A percentile compares a stretch with the other conserved stretches of the same genome.
Evolutionary conservation across 2,888 invertebrate genomes (phyloP).

Genomic region (Conistra vaccinii): DNA sequence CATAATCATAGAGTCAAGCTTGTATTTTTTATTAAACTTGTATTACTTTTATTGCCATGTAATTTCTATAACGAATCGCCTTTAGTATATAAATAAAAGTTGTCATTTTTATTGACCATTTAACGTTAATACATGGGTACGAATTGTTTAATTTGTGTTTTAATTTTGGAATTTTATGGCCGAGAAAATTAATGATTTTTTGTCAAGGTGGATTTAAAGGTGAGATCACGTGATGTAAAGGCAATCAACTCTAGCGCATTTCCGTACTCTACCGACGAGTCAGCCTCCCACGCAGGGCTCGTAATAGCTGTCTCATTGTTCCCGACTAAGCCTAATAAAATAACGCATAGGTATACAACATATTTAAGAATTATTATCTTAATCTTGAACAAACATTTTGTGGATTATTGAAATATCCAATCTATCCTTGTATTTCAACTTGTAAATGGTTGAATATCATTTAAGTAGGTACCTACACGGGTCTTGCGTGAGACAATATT

Average conservation of each 20-base stretch:
- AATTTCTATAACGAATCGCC: constrained; percentile 53
- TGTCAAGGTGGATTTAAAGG: constrained; percentile 31
- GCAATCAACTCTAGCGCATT: constrained; percentile 62
- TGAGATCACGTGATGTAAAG: constrained; percentile 56
- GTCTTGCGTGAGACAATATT: constrained; percentile 31
- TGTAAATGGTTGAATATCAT: constrained; percentile 24
- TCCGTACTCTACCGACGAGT: constrained; percentile 54
- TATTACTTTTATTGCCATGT: constrained; percentile 50
- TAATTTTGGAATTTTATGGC: constrained; percentile 37
- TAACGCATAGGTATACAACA: constrained; percentile 43
- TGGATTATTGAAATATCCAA: background rate
- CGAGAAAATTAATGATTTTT: constrained; percentile 9
- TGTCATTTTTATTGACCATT: constrained; percentile 60
- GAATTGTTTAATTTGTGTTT: constrained; percentile 43
- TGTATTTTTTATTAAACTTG: constrained; percentile 35
- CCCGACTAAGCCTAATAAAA: constrained; percentile 63
- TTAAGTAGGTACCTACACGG: background rate
- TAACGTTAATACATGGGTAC: constrained; percentile 47
- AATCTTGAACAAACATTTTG: constrained; percentile 44
- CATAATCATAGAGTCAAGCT: constrained; percentile 47
- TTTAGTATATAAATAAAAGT: constrained; percentile 55
- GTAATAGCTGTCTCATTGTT: constrained; percentile 71
- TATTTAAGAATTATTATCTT: constrained; percentile 55
- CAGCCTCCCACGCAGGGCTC: constrained; percentile 65
- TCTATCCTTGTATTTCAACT: constrained; percentile 14